A percentile compares a stretch with the other conserved stretches of the same genome.
phyloP scores from a whole-genome alignment of 2,113 vertebrate species.

The Hyperoodon ampullatus region DNA sequence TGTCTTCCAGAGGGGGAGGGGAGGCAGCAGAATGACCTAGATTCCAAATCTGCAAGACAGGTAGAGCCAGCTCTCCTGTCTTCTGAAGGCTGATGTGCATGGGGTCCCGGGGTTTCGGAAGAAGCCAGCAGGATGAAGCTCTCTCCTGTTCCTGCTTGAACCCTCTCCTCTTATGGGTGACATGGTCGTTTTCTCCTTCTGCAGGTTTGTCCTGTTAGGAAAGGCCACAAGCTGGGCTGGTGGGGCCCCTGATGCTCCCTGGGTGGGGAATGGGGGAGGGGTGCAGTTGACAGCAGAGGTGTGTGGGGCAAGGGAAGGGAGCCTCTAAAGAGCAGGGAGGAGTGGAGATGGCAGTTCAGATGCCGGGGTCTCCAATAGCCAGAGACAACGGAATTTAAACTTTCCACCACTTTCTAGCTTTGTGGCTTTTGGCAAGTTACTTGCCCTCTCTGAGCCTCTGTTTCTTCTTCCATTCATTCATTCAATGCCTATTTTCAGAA shows the following conservation, averaged over 20 bases:
- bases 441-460: not conserved
- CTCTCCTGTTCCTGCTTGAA: accelerated
- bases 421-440: not conserved
- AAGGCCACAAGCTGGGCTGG: not conserved
- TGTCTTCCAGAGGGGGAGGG: not conserved
- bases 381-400: not conserved
- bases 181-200: not conserved
- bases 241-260: not conserved
- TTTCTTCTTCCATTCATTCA: not conserved
- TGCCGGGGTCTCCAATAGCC: not conserved
- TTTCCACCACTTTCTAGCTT: not conserved
- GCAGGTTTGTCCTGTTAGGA: not conserved
- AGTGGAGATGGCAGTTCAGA: not conserved
- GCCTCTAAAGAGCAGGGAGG: not conserved
- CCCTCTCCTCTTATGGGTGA: not conserved
- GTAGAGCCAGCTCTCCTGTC: constrained; percentile 34
- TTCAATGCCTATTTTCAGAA: not conserved
- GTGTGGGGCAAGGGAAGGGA: not conserved
- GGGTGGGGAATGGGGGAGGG: too few relatives aligned
- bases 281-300: not conserved
- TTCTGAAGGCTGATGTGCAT: not conserved
- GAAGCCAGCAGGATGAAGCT: not conserved
- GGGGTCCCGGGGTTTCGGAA: not conserved
- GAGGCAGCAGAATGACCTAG: constrained; percentile 67
- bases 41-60: constrained; percentile 59